A percentile compares a stretch with the other conserved stretches of the same genome.
phyloP scores from a whole-genome alignment of 2,888 invertebrate genomes.

The Tridacna crocea region DNA sequence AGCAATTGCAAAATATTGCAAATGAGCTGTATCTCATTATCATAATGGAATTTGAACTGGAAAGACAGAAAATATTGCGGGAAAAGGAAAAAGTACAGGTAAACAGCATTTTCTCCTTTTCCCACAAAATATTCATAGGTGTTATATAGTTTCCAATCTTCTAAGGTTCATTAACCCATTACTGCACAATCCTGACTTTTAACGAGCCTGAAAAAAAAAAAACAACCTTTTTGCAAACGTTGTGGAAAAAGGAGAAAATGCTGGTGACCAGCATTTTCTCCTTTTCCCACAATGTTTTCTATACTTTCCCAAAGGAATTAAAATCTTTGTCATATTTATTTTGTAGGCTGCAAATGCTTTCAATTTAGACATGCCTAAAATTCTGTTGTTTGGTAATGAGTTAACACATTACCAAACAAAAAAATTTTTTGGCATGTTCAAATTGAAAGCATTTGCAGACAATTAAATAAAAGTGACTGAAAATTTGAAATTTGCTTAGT shows the following conservation, averaged over 20 bases:
- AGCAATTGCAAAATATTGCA: too few relatives aligned
- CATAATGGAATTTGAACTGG: too few relatives aligned
- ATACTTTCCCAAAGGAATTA: neutral
- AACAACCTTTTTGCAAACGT: neutral
- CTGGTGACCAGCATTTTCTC: neutral
- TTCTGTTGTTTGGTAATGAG: neutral
- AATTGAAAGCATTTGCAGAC: too few relatives aligned
- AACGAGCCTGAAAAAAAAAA: neutral
- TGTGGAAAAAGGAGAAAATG: neutral
- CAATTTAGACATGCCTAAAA: neutral
- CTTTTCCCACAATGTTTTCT: neutral
- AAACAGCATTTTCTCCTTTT: conserved; percentile 1
- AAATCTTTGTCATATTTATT: too few relatives aligned
- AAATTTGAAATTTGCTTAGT: too few relatives aligned
- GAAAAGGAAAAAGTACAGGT: neutral
- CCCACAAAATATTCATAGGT: neutral
- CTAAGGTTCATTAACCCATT: too few relatives aligned
- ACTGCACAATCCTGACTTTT: neutral
- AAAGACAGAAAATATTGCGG: neutral
- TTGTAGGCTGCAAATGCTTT: neutral
- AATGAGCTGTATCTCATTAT: too few relatives aligned
- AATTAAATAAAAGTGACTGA: too few relatives aligned
- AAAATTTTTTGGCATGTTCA: too few relatives aligned
- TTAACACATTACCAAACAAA: neutral
- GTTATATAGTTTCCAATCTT: too few relatives aligned